Percentiles rank a stretch among this genome's conserved stretches.
Conservation (phyloP, 2,113 vertebrate species). For the Rhizomys pruinosus region DNA sequence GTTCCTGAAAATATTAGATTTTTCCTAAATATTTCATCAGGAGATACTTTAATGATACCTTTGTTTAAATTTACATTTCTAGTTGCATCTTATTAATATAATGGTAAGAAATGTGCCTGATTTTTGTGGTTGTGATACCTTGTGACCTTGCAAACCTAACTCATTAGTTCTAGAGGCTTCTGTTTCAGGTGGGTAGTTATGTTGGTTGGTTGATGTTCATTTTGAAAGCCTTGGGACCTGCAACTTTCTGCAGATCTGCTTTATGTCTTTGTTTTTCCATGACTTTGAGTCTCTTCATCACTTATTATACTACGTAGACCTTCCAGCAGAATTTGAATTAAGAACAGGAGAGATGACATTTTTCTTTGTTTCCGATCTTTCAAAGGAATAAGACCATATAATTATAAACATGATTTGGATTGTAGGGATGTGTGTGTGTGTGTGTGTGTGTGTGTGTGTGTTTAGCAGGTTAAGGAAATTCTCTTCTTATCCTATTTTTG, state of each 20-base stretch:
- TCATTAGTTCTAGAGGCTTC: background rate
- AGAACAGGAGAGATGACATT: background rate
- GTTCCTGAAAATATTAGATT: slow-evolving; percentile 16
- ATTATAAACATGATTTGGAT: background rate
- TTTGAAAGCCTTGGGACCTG: background rate
- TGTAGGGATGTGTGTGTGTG: background rate
- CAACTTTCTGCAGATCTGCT: too few relatives aligned
- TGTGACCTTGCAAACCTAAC: background rate
- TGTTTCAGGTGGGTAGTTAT: background rate
- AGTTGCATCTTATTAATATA: background rate
- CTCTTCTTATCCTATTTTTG: background rate
- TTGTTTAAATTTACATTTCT: background rate
- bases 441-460: background rate
- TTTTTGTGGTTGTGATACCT: background rate
- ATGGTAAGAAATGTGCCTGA: background rate
- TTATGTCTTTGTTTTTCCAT: background rate
- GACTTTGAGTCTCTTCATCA: background rate
- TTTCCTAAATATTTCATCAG: background rate
- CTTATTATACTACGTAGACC: background rate
- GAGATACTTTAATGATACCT: background rate
- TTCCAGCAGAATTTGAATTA: background rate
- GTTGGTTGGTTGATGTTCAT: background rate
- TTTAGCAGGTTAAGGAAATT: background rate
- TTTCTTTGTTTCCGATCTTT: background rate
- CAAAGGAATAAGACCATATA: background rate